phyloP scores from a whole-genome alignment of 2,797 vertebrate species.

The Tapirus indicus region DNA sequence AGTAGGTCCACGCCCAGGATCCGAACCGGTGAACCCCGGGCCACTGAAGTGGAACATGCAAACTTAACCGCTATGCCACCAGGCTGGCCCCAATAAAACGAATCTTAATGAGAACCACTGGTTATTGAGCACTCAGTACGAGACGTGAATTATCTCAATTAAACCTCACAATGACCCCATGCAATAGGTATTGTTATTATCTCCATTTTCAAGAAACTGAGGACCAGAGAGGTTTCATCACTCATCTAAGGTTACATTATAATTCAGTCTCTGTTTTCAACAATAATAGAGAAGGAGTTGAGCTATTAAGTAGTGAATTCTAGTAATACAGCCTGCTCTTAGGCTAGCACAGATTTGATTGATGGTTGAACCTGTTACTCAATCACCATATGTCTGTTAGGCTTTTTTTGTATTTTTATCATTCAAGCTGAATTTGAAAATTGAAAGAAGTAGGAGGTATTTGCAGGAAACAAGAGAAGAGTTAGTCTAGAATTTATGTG shows the following conservation, averaged over 20 bases:
- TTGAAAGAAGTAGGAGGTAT: not conserved
- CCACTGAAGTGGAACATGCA: too few species aligned
- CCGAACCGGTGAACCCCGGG: too few species aligned
- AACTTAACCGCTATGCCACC: too few species aligned
- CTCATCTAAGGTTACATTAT: not conserved
- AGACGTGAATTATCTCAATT: not conserved
- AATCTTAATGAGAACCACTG: not conserved
- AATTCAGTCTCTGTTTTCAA: not conserved
- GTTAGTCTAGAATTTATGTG: not conserved
- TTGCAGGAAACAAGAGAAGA: not conserved
- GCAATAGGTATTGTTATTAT: not conserved
- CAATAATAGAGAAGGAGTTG: not conserved
- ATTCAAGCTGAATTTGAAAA: constrained; percentile 12
- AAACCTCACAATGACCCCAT: not conserved
- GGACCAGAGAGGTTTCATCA: not conserved
- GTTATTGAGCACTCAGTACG: not conserved
- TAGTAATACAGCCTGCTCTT: not conserved
- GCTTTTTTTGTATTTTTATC: not conserved
- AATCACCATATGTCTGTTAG: not conserved
- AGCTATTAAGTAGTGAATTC: not conserved
- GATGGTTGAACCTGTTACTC: not conserved
- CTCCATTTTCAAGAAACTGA: constrained; percentile 32
- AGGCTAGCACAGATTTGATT: not conserved
- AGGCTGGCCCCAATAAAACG: not conserved
- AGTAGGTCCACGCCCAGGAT: too few species aligned